phyloP scores from a whole-genome alignment of 2,113 vertebrate species.

The Sinocyclocheilus anophthalmus region DNA sequence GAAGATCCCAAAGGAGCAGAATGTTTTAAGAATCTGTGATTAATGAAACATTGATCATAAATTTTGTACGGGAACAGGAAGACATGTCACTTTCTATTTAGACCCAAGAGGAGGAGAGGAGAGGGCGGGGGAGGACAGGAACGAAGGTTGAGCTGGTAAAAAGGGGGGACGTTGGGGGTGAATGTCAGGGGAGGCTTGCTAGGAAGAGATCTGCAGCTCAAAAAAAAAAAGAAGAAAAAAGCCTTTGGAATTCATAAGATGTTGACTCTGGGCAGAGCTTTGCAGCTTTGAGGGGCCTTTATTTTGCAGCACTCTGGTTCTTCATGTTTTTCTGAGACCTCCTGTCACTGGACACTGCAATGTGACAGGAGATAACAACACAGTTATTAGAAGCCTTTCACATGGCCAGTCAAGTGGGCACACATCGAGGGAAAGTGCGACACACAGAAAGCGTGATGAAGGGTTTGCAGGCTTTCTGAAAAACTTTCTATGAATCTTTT shows the following conservation, averaged over 20 bases:
- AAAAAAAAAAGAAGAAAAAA: conserved; percentile 44
- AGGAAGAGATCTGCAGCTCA: conserved; percentile 48
- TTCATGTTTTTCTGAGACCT: neutral
- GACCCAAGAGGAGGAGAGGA: conserved; percentile 63
- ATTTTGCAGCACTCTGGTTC: conserved; percentile 48
- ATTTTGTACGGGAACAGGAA: conserved; percentile 76
- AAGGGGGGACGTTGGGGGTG: conserved; percentile 38
- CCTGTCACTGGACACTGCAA: conserved; percentile 15
- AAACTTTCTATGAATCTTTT: neutral
- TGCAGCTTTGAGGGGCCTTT: conserved; percentile 52
- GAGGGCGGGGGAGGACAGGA: conserved; percentile 41
- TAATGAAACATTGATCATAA: conserved; percentile 79
- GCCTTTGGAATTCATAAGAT: conserved; percentile 66
- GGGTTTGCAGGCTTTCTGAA: conserved; percentile 6
- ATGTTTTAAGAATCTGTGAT: conserved; percentile 74
- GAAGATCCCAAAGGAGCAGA: conserved; percentile 66
- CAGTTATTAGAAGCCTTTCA: neutral
- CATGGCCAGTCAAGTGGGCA: conserved; percentile 14
- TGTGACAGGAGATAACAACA: conserved; percentile 9
- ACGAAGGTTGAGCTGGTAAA: conserved; percentile 51
- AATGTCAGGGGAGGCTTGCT: conserved; percentile 61
- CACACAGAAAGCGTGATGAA: conserved; percentile 14
- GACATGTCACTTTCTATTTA: conserved; percentile 76
- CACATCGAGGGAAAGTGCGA: neutral
- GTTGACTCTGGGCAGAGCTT: conserved; percentile 60